Evolutionary conservation across 1,140 invertebrate genomes (phyloP).

Genomic region (Limonius californicus): DNA sequence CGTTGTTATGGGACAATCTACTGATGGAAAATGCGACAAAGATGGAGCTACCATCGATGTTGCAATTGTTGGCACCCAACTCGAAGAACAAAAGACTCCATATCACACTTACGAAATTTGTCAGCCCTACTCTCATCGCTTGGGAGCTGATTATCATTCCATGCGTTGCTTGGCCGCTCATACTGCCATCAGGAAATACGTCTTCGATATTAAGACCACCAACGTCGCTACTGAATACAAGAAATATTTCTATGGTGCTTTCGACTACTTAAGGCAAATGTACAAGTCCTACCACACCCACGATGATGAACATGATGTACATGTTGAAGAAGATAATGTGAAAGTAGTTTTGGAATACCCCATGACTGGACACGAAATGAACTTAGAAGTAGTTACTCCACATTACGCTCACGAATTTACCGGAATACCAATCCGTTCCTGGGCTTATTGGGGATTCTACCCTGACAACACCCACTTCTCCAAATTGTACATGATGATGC

Average conservation of each 20-base stretch:
- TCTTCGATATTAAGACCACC: constrained; percentile 24
- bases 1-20: constrained; percentile 39
- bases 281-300: constrained; percentile 12
- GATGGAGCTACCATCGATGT: constrained; percentile 30
- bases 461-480: constrained; percentile 20
- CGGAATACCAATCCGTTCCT: constrained; percentile 17
- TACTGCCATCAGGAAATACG: constrained; percentile 29
- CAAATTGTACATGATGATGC: constrained; percentile 12
- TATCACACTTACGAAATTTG: constrained; percentile 27
- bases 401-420: constrained; percentile 19
- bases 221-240: constrained; percentile 24
- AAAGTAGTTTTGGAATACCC: constrained; percentile 16
- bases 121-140: constrained; percentile 10
- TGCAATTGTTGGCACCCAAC: constrained; percentile 24
- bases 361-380: not conserved
- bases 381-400: constrained; percentile 22
- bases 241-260: not conserved
- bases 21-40: constrained; percentile 34
- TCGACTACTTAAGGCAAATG: constrained; percentile 15
- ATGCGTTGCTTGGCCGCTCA: constrained; percentile 23
- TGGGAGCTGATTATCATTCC: constrained; percentile 17
- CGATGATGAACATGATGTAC: constrained; percentile 16
- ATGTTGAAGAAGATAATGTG: constrained; percentile 16
- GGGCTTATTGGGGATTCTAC: constrained; percentile 4
- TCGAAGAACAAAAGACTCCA: constrained; percentile 26